Percentiles rank a stretch among this genome's conserved stretches.
Conservation (phyloP, 2,113 vertebrate species). For the Uria aalge region DNA sequence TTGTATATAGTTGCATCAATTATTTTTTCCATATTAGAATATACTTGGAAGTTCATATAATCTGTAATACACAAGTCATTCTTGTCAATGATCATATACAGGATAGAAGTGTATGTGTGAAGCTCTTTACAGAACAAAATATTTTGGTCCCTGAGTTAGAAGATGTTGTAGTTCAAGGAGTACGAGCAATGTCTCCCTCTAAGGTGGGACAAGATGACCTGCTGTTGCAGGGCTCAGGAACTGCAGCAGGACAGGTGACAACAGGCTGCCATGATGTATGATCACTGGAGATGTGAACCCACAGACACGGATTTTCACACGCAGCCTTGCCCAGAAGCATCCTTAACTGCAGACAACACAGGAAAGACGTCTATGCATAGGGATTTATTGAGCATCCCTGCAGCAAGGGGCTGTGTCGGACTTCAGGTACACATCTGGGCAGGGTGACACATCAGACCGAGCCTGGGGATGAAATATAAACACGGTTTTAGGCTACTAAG, state of each 20-base stretch:
- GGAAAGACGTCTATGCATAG: accelerated
- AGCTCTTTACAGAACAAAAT: neutral
- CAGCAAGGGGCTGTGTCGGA: neutral
- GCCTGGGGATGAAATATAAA: neutral
- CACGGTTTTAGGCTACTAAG: neutral
- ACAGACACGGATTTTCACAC: neutral
- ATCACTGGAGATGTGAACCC: neutral
- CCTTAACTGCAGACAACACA: neutral
- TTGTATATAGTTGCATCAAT: neutral
- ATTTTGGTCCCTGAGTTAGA: neutral
- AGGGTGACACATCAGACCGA: neutral
- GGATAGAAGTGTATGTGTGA: neutral
- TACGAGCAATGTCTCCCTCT: neutral
- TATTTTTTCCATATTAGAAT: neutral
- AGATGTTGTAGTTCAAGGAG: neutral
- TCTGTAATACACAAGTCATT: neutral
- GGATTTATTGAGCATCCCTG: neutral
- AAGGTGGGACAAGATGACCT: neutral
- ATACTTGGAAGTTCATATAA: neutral
- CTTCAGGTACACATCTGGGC: neutral
- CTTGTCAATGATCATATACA: neutral
- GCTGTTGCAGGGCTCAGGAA: neutral
- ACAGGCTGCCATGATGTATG: neutral
- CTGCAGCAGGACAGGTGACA: neutral
- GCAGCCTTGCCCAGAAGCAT: neutral